These are phyloP conservation scores for Lordiphosa andalusiaca DNA, from an alignment of 2,888 invertebrate species.

Conservation along the genomic window DNA sequence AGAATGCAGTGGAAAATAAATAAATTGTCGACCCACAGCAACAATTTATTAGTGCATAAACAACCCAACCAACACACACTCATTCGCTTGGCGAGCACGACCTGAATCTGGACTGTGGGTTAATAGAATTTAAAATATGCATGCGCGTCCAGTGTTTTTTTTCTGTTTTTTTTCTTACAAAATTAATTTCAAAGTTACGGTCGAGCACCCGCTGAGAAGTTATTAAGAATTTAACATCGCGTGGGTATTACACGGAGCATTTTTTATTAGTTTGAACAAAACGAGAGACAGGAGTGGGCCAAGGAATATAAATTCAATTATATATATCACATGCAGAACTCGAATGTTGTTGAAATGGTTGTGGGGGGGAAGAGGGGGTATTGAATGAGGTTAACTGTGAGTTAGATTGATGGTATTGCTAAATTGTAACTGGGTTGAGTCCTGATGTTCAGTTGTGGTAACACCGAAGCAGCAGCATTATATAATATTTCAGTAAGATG, in stretches of 20 bases:
- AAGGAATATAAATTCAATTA: too few species aligned
- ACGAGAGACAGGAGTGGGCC: too few species aligned
- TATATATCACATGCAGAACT: too few species aligned
- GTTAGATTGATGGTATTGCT: too few species aligned
- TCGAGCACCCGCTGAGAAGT: conserved; percentile 24
- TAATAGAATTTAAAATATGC: conserved; percentile 57
- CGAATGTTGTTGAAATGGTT: too few species aligned
- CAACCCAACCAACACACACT: not conserved
- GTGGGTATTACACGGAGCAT: conserved; percentile 27
- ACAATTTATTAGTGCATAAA: conserved; percentile 53
- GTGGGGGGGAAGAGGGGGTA: too few species aligned
- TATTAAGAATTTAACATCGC: conserved; percentile 51
- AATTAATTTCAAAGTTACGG: conserved; percentile 35
- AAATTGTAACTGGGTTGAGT: too few species aligned
- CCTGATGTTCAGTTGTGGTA: too few species aligned
- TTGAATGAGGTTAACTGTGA: too few species aligned
- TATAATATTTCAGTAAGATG: too few species aligned
- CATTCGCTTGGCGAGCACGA: not conserved
- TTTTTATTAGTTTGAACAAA: conserved; percentile 1
- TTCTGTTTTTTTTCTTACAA: not conserved
- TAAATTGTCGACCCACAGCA: conserved; percentile 46
- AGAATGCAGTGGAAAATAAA: conserved; percentile 33
- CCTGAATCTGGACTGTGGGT: conserved; percentile 7
- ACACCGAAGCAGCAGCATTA: too few species aligned
- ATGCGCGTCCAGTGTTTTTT: conserved; percentile 33